These are phyloP conservation scores for Mythimna loreyi DNA, from an alignment of 2,888 invertebrate genomes.

Conservation along the genomic window DNA sequence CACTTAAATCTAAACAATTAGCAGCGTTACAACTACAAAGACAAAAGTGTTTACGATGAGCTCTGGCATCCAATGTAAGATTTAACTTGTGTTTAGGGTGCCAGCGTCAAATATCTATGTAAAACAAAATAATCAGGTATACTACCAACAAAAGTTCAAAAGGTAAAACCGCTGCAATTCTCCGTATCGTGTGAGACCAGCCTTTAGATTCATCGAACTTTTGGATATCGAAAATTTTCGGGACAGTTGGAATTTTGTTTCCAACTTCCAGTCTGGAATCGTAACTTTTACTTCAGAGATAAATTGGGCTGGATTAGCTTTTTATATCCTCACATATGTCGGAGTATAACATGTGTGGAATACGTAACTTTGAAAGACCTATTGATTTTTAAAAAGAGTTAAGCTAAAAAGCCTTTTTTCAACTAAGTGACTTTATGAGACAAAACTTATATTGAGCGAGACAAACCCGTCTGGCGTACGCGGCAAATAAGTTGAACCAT, in stretches of 20 bases:
- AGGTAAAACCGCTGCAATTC: neutral
- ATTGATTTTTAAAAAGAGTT: constrained; percentile 4
- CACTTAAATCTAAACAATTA: too few species aligned
- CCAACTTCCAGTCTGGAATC: constrained; percentile 21
- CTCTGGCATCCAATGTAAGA: too few species aligned
- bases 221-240: constrained; percentile 25
- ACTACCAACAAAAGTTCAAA: neutral
- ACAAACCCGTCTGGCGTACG: too few species aligned
- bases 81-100: too few species aligned
- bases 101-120: too few species aligned
- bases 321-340: neutral
- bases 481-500: too few species aligned
- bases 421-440: too few species aligned
- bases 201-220: constrained; percentile 17
- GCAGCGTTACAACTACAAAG: too few species aligned
- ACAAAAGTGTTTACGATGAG: too few species aligned
- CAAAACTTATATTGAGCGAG: too few species aligned
- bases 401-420: too few species aligned
- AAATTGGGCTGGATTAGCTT: constrained; percentile 44
- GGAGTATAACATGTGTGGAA: neutral
- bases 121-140: too few species aligned
- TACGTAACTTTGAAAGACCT: neutral
- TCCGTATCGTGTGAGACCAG: neutral
- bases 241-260: constrained; percentile 30
- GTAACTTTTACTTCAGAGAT: constrained; percentile 22